Base-by-base conservation (phyloP, 2,797 vertebrate genomes). In the Chromobotia macracanthus region DNA sequence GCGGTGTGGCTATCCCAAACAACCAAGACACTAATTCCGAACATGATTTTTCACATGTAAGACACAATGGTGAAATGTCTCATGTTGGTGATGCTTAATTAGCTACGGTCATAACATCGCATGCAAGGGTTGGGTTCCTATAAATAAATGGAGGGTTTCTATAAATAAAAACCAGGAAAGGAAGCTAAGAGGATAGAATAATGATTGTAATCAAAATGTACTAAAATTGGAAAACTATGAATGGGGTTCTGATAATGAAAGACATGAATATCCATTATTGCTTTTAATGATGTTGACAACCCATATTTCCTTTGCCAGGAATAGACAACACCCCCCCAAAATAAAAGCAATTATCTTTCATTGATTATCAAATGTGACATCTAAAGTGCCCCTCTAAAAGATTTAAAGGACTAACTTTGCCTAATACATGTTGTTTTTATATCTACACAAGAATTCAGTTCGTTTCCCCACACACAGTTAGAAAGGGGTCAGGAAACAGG, bases 281-380 rank as follows among this genome's bases (percentile, higher is more conserved):
- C 8, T 68, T 69, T 69, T 77, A 60, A 48, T 68, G 75, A 77
- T 21, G 53, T 48, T 77, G 38, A 58, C 23, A 58, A 68, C 19
- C 28, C 72, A 25, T 10, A 66, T 66, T 66, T 75, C 31, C 10
- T 44, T 58, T 5, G n/a, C n/a, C n/a, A 48, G 35, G 1, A 21
- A 31, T 2, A 31, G 0, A 9, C 1, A 38, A 38, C 1, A 7
- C 35, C 35, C 8, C 8, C 2, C 6, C 5, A 38, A 38, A 38
- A 38, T 0, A 53, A 44, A 13, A 2, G n/a, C n/a, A 23, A 35
- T 53, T 55, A 55, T 38, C 31, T 7, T 9, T 18, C 3, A 10
- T 31, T 16, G 19, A 56, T 38, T 50, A 7, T 72, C 69, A 97
- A 96, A 95, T 97, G 96, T 63, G 94, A n/a, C n/a, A n/a, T n/a